Conservation (phyloP, 1,140 invertebrate genomes). For the Psilanteris sp. region DNA sequence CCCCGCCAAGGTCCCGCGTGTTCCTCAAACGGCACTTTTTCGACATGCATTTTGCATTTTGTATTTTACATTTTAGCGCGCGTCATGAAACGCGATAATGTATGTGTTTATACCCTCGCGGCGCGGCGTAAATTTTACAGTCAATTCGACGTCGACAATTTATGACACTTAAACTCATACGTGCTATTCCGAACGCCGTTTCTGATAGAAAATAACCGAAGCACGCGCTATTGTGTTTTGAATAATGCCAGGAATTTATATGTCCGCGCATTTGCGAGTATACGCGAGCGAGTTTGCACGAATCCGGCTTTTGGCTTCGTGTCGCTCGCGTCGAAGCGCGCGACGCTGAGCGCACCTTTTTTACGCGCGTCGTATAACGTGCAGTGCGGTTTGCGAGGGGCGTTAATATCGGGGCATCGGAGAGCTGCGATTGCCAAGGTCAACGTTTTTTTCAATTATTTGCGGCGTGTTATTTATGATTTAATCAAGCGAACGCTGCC, state of each 20-base stretch:
- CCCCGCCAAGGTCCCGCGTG: slow-evolving; percentile 7
- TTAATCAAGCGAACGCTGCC: too few relatives aligned
- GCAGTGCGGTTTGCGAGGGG: too few relatives aligned
- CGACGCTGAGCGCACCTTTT: too few relatives aligned
- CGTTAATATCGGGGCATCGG: too few relatives aligned
- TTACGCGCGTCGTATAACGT: too few relatives aligned
- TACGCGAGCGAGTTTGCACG: neutral
- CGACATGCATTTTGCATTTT: slow-evolving; percentile 39
- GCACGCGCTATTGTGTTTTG: slow-evolving; percentile 8
- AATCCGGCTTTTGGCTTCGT: too few relatives aligned
- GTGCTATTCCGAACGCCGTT: slow-evolving; percentile 25
- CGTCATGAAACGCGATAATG: slow-evolving; percentile 41
- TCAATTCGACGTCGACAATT: slow-evolving; percentile 42
- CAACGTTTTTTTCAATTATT: too few relatives aligned
- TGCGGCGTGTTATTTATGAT: too few relatives aligned
- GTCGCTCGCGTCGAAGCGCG: too few relatives aligned
- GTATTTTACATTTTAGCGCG: slow-evolving; percentile 35
- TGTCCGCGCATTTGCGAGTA: slow-evolving; percentile 19
- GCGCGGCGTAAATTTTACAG: slow-evolving; percentile 32
- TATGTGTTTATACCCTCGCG: slow-evolving; percentile 36
- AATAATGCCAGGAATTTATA: slow-evolving; percentile 22
- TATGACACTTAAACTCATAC: slow-evolving; percentile 45
- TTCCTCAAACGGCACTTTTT: slow-evolving; percentile 17
- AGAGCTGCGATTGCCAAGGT: too few relatives aligned
- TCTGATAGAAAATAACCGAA: slow-evolving; percentile 35